phyloP scores from a whole-genome alignment of 2,113 vertebrate genomes.

The Paratilapia polleni region DNA sequence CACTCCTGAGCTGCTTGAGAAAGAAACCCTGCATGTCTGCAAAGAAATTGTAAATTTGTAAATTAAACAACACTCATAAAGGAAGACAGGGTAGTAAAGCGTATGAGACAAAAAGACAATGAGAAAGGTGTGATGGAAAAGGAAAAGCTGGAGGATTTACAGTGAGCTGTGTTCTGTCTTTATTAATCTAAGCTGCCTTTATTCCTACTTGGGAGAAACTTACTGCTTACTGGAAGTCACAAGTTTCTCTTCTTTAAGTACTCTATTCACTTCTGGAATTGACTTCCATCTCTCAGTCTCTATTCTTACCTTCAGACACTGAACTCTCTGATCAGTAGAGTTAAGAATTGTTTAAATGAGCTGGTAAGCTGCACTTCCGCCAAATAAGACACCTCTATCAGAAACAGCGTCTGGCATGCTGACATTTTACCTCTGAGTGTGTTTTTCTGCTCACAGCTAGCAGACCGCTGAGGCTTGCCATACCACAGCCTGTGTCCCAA shows the following conservation, averaged over 20 bases:
- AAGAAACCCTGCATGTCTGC: not conserved
- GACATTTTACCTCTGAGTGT: constrained; percentile 19
- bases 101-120: not conserved
- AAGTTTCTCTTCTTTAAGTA: not conserved
- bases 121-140: constrained; percentile 14
- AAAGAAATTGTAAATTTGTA: not conserved
- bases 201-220: constrained; percentile 6
- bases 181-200: constrained; percentile 13
- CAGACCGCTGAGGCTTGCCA: constrained; percentile 2
- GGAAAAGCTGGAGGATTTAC: not conserved
- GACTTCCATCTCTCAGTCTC: constrained; percentile 4
- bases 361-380: not conserved
- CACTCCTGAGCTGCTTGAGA: not conserved
- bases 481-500: constrained; percentile 22
- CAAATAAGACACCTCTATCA: constrained; percentile 46
- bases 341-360: constrained; percentile 10
- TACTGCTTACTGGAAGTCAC: not conserved
- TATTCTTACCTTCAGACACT: not conserved
- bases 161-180: not conserved
- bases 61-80: constrained; percentile 7
- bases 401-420: not conserved
- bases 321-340: constrained; percentile 18
- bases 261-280: constrained; percentile 4
- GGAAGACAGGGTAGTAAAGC: not conserved
- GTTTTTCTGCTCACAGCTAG: constrained; percentile 22